A percentile compares a stretch with the other conserved stretches of the same genome.
These are phyloP conservation scores for Metaphire vulgaris DNA, from an alignment of 1,140 invertebrate genomes.

Conservation along the genomic window DNA sequence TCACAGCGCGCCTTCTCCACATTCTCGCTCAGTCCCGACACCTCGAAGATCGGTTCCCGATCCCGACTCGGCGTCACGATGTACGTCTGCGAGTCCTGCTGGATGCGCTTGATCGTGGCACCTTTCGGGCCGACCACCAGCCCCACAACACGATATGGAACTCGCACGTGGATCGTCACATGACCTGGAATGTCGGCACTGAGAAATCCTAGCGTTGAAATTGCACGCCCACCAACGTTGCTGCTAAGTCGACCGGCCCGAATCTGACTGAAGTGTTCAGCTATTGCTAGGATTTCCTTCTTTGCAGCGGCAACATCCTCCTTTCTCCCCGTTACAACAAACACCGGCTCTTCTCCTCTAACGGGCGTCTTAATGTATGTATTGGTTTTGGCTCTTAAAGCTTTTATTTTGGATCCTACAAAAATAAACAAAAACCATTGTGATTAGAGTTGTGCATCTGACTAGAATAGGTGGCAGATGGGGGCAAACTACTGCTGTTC, in stretches of 20 bases:
- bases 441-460: no score
- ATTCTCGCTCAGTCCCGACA: conserved; percentile 85
- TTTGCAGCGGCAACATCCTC: conserved; percentile 96
- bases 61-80: conserved; percentile 93
- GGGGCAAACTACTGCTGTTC: no score
- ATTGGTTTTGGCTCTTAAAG: conserved; percentile 95
- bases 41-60: conserved; percentile 92
- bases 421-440: no score
- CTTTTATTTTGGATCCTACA: conserved; percentile 99
- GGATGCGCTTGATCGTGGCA: conserved; percentile 95
- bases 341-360: conserved; percentile 95
- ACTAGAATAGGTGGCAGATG: no score
- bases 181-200: conserved; percentile 78
- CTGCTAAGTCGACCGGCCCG: conserved; percentile 58
- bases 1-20: conserved; percentile 90
- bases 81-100: conserved; percentile 95
- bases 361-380: conserved; percentile 99
- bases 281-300: conserved; percentile 92
- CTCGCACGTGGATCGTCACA: conserved; percentile 92
- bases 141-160: conserved; percentile 96
- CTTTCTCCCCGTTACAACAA: conserved; percentile 97
- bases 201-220: conserved; percentile 38
- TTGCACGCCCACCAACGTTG: conserved; percentile 30
- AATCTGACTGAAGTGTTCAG: conserved; percentile 98
- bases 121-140: conserved; percentile 95